Base-by-base conservation (phyloP, 2,888 invertebrate species). In the Andrena marginata region DNA sequence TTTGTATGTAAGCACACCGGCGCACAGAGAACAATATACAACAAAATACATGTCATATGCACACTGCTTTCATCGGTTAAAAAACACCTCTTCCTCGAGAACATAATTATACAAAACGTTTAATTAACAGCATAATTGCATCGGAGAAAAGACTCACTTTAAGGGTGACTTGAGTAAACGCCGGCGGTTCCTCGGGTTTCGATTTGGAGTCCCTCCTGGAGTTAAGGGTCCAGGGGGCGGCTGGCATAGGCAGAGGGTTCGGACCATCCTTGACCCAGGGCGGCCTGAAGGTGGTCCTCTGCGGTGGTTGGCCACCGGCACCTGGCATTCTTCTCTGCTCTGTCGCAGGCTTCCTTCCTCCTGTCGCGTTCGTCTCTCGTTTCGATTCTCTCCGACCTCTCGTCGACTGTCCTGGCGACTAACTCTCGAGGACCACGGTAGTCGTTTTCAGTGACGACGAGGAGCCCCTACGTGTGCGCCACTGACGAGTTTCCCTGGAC, bases 261-360 rank as follows among this genome's bases (percentile, higher is more conserved):
- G 96, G 96, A 20, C 95, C 95, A 83, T 95, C 96, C 82, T 96
- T 96, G 91, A 97, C 97, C 69, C 97, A 97, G 96, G 97, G 97
- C 6, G 97, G 97, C 54, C 97, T 97, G 83, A 97, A 95, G 93
- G 96, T 96, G 80, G 96, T 96, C 85, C 96, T 96, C 84, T 97
- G 94, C 91, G 96, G 95, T 63, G 95, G 94, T 59, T 95, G 94
- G 87, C 94, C 93, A 81, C 95, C 95, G 86, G 95, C 95, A 86
- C 95, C 95, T 82, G 94, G 94, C 94, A 94, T 94, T 75, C 83
- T 92, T 85, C 49, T 51, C 67, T 63, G 10, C 49, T 60, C 76
- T 74, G 59, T 81, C 74, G 51, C 73, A 73, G 42, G 20, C 62
- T 54, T 54, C 71, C 20, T 60, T 33, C 49, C 26, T 33, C 68